Evolutionary conservation across 1,140 invertebrate species (phyloP), one percentile per base, ranked within the genome.

Genomic region (Drosophila busckii): DNA sequence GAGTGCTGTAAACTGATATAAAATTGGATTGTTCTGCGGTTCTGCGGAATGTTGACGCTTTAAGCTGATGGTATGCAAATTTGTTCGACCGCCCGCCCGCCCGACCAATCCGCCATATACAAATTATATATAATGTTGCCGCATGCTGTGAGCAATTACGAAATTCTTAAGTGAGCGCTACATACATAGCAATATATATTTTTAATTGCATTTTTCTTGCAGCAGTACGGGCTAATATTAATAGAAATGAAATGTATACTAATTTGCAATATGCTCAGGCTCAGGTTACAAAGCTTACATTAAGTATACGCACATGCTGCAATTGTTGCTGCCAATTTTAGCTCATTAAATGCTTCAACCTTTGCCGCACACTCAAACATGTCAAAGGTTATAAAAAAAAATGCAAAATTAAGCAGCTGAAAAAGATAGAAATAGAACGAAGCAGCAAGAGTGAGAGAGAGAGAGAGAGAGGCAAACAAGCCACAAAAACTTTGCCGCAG

Each of bases 281-380:
- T n/a, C n/a, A n/a, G n/a, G n/a, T n/a, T n/a, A n/a, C n/a, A n/a
- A n/a, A n/a, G n/a, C n/a, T n/a, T n/a, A n/a, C n/a, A n/a, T n/a
- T n/a, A n/a, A n/a, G n/a, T n/a, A n/a, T n/a, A n/a, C n/a, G 20
- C 29, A n/a, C 29, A 22, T 50, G 22, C 31, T 42, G 9, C 34
- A 63, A 23, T 46, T 28, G 23, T 25, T 7, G 16, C 34, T 31
- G 35, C 23, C 34, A 80, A 71, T 80, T 76, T 66, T 29, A 71
- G 71, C 71, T 76, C 71, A 76, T 76, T 76, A 76, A 80, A 71
- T 71, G 64, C 62, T 78, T 63, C 67, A 76, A 76, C 71, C 70
- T 78, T 78, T 58, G 70, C 55, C 44, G 34, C 25, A 50, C 49
- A 58, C 38, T 49, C 65, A 54, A 54, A 46, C 55, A 50, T 50